phyloP scores from a whole-genome alignment of 2,888 invertebrate species.

The Cryptophagus acutangulus region DNA sequence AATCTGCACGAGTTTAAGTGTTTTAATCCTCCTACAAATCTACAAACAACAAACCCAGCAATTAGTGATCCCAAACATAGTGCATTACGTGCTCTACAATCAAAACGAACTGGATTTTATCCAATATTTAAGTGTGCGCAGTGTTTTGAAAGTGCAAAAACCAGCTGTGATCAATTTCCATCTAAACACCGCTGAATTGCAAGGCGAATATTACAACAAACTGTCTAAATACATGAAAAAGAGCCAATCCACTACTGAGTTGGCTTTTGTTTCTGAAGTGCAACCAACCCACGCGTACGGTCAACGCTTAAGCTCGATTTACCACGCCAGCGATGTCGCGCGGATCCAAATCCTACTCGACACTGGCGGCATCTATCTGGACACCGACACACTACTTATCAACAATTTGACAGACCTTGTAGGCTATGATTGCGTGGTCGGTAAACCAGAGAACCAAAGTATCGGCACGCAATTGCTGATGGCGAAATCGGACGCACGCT shows the following conservation, averaged over 20 bases:
- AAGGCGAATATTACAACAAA: constrained; percentile 2
- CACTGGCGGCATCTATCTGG: constrained; percentile 9
- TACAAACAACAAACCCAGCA: too few relatives aligned
- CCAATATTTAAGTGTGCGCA: constrained; percentile 7
- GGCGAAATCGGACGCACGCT: constrained; percentile 1
- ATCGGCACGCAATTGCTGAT: constrained; percentile 7
- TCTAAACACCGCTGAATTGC: neutral
- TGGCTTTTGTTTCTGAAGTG: constrained; percentile 1
- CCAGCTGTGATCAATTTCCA: constrained; percentile 10
- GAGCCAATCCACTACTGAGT: neutral
- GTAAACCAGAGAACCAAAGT: constrained; percentile 5
- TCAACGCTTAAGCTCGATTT: constrained; percentile 5
- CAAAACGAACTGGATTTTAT: constrained; percentile 4
- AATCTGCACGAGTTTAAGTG: too few relatives aligned
- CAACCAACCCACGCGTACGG: constrained; percentile 10
- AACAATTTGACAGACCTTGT: constrained; percentile 1
- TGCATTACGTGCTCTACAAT: constrained; percentile 8
- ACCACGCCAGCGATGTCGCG: constrained; percentile 7
- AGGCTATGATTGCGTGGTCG: constrained; percentile 7
- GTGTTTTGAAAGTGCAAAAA: constrained; percentile 9
- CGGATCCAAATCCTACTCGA: constrained; percentile 4
- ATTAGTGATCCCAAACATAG: constrained; percentile 7
- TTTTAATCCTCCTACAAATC: too few relatives aligned
- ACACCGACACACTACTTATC: constrained; percentile 3
- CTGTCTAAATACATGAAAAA: neutral